A percentile compares a stretch with the other conserved stretches of the same genome.
These are phyloP conservation scores for Phyllostomus hastatus DNA, from an alignment of 2,113 vertebrate genomes.

Conservation along the genomic window DNA sequence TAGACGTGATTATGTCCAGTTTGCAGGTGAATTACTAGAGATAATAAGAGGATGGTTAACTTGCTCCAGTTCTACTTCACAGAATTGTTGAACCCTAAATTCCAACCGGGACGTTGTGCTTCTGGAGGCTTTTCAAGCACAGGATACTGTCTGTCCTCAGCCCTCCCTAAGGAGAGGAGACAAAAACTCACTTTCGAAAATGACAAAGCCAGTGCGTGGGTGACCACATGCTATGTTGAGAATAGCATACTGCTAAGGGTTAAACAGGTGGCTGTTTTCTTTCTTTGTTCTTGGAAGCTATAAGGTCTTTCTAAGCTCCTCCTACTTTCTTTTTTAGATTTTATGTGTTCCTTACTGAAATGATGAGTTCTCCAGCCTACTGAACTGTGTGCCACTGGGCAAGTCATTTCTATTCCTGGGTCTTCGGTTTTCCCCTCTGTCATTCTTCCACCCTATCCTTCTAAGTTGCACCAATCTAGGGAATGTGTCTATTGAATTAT, in stretches of 20 bases:
- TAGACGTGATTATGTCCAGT: not conserved
- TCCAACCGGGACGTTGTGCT: not conserved
- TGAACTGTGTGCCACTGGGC: not conserved
- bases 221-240: not conserved
- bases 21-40: not conserved
- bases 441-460: not conserved
- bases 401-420: not conserved
- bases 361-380: not conserved
- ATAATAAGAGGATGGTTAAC: not conserved
- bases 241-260: not conserved
- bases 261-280: not conserved
- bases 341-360: not conserved
- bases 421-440: not conserved
- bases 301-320: not conserved
- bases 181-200: not conserved
- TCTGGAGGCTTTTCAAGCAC: not conserved
- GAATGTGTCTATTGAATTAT: not conserved
- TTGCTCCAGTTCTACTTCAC: not conserved
- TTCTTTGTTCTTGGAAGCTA: not conserved
- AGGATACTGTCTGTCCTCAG: not conserved
- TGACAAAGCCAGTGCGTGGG: not conserved
- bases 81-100: not conserved
- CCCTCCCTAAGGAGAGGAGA: not conserved
- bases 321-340: not conserved
- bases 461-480: not conserved